A percentile compares a stretch with the other conserved stretches of the same genome.
Evolutionary conservation across 2,888 invertebrate genomes (phyloP).

Genomic region (Folsomia manolachei): DNA sequence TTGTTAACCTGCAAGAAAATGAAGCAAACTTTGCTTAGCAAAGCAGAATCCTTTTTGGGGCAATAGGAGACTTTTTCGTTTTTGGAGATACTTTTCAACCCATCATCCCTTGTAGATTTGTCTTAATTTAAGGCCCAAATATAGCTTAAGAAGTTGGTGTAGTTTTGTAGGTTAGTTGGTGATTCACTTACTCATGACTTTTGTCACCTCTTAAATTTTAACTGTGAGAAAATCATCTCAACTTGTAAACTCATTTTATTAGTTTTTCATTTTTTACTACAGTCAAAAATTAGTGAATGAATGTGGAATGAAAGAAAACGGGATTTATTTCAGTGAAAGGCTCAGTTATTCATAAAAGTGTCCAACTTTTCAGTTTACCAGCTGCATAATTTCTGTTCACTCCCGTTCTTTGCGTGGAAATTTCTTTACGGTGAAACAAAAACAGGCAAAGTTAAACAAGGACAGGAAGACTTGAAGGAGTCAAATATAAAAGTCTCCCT

Average conservation of each 20-base stretch:
- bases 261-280: not conserved
- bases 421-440: not conserved
- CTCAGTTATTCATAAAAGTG: not conserved
- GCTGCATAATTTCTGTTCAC: not conserved
- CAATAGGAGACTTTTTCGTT: not conserved
- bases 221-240: not conserved
- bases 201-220: not conserved
- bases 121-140: no score
- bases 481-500: not conserved
- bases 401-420: no score
- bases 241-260: not conserved
- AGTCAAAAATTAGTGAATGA: not conserved
- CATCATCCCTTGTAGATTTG: no score
- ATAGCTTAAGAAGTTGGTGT: no score
- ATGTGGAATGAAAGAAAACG: not conserved
- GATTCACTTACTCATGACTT: not conserved
- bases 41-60: not conserved
- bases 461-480: not conserved
- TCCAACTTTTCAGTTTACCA: not conserved
- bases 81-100: not conserved
- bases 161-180: not conserved
- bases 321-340: not conserved
- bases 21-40: not conserved
- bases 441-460: not conserved
- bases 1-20: not conserved